phyloP scores from a whole-genome alignment of 2,888 invertebrate genomes.

The Caenorhabditis uteleia region DNA sequence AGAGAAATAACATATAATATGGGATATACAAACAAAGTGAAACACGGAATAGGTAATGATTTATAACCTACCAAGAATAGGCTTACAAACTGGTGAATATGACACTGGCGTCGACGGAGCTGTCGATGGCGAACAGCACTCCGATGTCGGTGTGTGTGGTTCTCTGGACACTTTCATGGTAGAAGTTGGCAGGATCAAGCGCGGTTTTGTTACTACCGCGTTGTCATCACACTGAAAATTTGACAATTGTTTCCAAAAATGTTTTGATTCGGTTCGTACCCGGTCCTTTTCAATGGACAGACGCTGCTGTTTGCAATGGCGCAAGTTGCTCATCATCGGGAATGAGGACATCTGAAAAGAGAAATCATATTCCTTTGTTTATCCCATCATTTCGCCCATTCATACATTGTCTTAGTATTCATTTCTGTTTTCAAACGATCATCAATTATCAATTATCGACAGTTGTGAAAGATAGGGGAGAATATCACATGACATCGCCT shows the following conservation, averaged over 20 bases:
- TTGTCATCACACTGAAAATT: too few relatives aligned
- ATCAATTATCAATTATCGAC: too few relatives aligned
- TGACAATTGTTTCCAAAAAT: too few relatives aligned
- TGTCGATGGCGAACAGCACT: conserved; percentile 4
- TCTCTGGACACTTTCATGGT: conserved; percentile 4
- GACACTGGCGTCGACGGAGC: conserved; percentile 6
- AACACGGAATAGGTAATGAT: not conserved
- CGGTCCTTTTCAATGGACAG: conserved; percentile 13
- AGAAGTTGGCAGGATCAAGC: too few relatives aligned
- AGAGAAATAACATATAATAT: not conserved
- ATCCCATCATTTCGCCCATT: not conserved
- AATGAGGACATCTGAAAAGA: conserved; percentile 46
- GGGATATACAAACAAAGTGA: not conserved
- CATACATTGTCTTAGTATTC: not conserved
- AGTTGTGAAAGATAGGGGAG: too few relatives aligned
- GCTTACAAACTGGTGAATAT: conserved; percentile 16
- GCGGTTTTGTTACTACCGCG: not conserved
- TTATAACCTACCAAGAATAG: conserved; percentile 19
- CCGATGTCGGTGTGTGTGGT: not conserved
- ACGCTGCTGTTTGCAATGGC: conserved; percentile 37
- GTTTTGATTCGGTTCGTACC: conserved; percentile 4
- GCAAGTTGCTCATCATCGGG: conserved; percentile 52
- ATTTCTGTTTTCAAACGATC: not conserved
- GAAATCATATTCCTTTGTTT: not conserved
- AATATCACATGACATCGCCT: too few relatives aligned